Percentiles rank a stretch among this genome's conserved stretches.
phyloP scores from a whole-genome alignment of 2,113 vertebrate genomes.

The Rattus rattus region DNA sequence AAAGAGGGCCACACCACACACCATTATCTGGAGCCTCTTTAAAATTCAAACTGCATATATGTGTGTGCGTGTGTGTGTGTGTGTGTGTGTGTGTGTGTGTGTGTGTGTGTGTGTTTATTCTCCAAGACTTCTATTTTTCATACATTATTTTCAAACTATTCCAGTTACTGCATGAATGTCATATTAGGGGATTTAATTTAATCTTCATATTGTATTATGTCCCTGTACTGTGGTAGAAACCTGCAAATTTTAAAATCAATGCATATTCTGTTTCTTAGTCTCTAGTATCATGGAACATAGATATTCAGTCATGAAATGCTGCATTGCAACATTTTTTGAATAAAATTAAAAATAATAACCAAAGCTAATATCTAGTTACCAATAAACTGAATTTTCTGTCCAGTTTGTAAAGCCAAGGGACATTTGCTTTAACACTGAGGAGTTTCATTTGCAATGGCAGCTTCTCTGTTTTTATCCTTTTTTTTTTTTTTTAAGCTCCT shows the following conservation, averaged over 20 bases:
- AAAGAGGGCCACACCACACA: neutral
- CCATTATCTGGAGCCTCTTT: neutral
- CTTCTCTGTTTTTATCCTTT: neutral
- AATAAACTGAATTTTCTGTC: neutral
- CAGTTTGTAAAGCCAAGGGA: rapidly evolving
- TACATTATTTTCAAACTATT: neutral
- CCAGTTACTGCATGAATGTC: neutral
- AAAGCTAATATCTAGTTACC: neutral
- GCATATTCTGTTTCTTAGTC: neutral
- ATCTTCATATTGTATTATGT: neutral
- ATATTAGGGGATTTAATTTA: neutral
- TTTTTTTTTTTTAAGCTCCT: neutral
- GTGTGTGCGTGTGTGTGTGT: rapidly evolving
- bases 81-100: too few species aligned
- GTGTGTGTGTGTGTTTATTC: too few species aligned
- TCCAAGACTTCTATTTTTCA: neutral
- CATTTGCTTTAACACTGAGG: neutral
- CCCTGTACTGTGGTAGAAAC: neutral
- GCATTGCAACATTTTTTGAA: neutral
- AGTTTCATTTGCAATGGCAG: neutral
- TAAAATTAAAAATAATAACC: neutral
- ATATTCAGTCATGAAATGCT: neutral
- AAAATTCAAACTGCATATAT: neutral
- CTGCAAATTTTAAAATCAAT: neutral
- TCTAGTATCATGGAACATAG: neutral